These are phyloP conservation scores for Lucilia sericata DNA, from an alignment of 1,140 invertebrate genomes.

Conservation along the genomic window DNA sequence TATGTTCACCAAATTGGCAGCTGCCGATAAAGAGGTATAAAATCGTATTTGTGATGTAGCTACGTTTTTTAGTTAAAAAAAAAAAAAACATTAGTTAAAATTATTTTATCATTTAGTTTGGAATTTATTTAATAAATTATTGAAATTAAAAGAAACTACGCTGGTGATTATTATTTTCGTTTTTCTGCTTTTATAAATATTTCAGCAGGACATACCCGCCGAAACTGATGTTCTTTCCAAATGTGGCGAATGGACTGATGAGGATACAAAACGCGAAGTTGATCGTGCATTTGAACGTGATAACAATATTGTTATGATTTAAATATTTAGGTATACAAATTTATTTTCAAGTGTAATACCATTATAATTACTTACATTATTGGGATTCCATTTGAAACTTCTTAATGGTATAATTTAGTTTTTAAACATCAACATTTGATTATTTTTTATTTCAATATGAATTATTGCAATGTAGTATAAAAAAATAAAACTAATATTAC, in stretches of 20 bases:
- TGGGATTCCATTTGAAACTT: not conserved
- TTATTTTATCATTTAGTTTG: not conserved
- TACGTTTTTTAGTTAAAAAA: too few species aligned
- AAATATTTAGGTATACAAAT: slow-evolving; percentile 46
- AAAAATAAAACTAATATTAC: not conserved
- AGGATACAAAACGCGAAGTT: slow-evolving; percentile 59
- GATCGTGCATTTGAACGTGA: slow-evolving; percentile 64
- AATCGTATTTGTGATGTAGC: too few species aligned
- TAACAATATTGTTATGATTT: slow-evolving; percentile 66
- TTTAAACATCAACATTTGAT: not conserved
- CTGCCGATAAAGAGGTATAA: slow-evolving; percentile 81
- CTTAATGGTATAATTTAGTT: not conserved
- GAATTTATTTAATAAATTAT: not conserved
- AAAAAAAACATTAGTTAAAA: slow-evolving; percentile 16
- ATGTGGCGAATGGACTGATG: slow-evolving; percentile 70
- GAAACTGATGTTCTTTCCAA: slow-evolving; percentile 77
- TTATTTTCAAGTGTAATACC: slow-evolving; percentile 6
- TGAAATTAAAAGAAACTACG: not conserved
- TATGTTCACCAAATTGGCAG: slow-evolving; percentile 94
- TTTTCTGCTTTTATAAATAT: not conserved
- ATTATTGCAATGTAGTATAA: too few species aligned
- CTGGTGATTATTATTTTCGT: not conserved
- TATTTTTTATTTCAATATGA: not conserved
- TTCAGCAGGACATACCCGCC: slow-evolving; percentile 50
- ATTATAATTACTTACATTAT: not conserved